Conservation (phyloP, 2,113 vertebrate genomes). For the Conger conger region DNA sequence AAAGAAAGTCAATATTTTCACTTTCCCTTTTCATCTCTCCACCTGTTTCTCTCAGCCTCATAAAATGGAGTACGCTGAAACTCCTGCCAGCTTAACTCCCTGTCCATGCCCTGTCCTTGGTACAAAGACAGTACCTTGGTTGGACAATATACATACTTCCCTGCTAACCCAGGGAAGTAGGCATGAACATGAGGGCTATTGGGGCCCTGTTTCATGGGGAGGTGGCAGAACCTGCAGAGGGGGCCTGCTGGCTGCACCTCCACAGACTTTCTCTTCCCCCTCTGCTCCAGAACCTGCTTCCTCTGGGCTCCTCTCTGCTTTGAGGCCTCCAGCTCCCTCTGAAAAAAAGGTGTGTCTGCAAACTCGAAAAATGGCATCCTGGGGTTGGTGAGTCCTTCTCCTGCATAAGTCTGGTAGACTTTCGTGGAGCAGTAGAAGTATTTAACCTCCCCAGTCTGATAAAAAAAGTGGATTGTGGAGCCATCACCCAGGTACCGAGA, state of each 20-base stretch:
- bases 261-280: not conserved
- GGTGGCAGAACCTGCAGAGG: constrained; percentile 22
- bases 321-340: not conserved
- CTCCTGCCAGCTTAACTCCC: constrained; percentile 6
- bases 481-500: constrained; percentile 14
- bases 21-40: not conserved
- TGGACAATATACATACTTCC: constrained; percentile 31
- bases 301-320: not conserved
- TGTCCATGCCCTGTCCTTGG: not conserved
- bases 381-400: not conserved
- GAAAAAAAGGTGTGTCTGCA: constrained; percentile 7
- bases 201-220: constrained; percentile 22
- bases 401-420: constrained; percentile 12
- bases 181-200: constrained; percentile 26
- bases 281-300: not conserved
- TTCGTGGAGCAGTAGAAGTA: constrained; percentile 30
- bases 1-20: not conserved
- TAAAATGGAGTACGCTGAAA: not conserved
- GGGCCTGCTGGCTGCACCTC: not conserved
- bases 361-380: not conserved
- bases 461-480: constrained; percentile 21
- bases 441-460: constrained; percentile 9
- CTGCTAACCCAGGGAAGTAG: constrained; percentile 20
- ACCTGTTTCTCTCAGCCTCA: not conserved
- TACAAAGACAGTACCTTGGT: constrained; percentile 18